phyloP scores from a whole-genome alignment of 2,797 vertebrate species.

The Eupleurogrammus muticus region DNA sequence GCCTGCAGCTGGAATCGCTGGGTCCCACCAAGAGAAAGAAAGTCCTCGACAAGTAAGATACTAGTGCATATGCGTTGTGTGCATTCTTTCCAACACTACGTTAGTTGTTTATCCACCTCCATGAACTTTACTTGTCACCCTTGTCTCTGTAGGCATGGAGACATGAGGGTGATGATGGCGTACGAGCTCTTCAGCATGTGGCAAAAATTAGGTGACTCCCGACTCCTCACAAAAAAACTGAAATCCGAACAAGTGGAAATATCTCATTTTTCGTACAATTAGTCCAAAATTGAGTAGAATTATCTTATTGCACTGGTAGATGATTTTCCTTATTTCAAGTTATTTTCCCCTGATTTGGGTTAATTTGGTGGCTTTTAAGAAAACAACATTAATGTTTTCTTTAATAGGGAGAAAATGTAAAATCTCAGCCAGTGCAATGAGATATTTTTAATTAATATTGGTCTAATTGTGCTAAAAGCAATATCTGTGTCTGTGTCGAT shows the following conservation, averaged over 20 bases:
- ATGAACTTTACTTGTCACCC: neutral
- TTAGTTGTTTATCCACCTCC: neutral
- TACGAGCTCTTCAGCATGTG: conserved; percentile 99
- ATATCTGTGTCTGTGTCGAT: conserved; percentile 11
- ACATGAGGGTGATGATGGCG: conserved; percentile 99
- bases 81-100: neutral
- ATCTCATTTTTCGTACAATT: no score
- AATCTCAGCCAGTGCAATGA: no score
- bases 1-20: conserved; percentile 94
- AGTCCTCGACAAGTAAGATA: conserved; percentile 94
- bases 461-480: no score
- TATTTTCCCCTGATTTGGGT: no score
- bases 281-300: no score
- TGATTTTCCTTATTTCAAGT: no score
- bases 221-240: neutral
- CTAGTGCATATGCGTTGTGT: neutral
- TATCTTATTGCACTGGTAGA: no score
- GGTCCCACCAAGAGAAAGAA: conserved; percentile 94
- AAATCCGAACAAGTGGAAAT: no score
- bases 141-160: conserved; percentile 88
- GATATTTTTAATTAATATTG: no score
- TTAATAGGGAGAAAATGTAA: no score
- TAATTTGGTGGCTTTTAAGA: no score
- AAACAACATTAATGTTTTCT: no score
- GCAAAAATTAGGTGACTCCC: conserved; percentile 94